Base-by-base conservation (phyloP, 92 coral and sea anemone species). In the Diadumene lineata region DNA sequence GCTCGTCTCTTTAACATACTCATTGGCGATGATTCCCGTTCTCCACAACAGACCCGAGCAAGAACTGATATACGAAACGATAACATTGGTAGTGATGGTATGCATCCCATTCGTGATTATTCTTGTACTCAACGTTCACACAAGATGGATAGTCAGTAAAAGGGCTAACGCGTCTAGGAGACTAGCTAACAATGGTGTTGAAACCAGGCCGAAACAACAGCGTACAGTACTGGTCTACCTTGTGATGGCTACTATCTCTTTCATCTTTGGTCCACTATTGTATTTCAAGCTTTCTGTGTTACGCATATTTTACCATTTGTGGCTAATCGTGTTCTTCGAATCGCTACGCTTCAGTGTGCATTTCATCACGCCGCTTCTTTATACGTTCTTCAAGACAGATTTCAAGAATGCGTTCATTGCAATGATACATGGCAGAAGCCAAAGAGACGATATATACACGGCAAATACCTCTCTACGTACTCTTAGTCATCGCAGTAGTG, bases 301-400 rank as follows among this genome's bases (percentile, higher is more conserved):
- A 6, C 69, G 32, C 24, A 17, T 58, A 6, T 65, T 32, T 24
- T 50, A 4, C 6, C 13, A 6, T 6, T 13, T 84, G 27, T 63
- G 84, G 71, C 78, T 69, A 1, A 22, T 27, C 13, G 16, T 44
- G 25, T 29, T 70, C 16, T 66, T 84, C 51, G 23, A 81, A 50
- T 21, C 72, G 27, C 83, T 90, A 11, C 87, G 81, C 79, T 87
- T 84, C 62, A 75, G 84, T 66, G 84, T 92, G 1, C 87, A 92
- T 4, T 74, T 90, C 6, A 79, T 90, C 1, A 81, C 87, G 23
- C 97, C 97, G 6, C 72, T 90, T 46, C 31, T 90, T 27, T 90
- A 90, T 61, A 90, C 97, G 56, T 90, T 90, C 60, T 90, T 90
- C 64, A 90, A 90, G 79, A 66, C 76, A 1, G 97, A 90, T 64